A percentile compares a stretch with the other conserved stretches of the same genome.
Evolutionary conservation across 2,888 invertebrate species (phyloP).

Genomic region (Hirtodrosophila histrioides): DNA sequence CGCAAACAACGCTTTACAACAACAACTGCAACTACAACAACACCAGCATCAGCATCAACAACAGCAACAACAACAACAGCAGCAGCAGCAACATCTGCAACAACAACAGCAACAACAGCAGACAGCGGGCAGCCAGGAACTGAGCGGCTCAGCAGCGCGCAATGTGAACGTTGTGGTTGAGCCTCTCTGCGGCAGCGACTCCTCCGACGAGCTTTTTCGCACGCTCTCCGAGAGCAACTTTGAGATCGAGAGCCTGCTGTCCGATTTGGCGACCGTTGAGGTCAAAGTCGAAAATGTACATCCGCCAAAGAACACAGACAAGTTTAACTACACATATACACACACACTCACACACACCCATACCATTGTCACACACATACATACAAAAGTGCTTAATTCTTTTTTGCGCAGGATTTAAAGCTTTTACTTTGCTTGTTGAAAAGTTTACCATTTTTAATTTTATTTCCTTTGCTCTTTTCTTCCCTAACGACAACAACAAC

Average conservation of each 20-base stretch:
- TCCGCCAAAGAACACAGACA: slow-evolving; percentile 61
- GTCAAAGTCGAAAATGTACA: slow-evolving; percentile 87
- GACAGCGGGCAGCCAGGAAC: slow-evolving; percentile 40
- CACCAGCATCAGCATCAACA: slow-evolving; percentile 28
- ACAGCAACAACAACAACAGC: slow-evolving; percentile 31
- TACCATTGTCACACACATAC: neutral
- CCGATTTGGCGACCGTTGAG: slow-evolving; percentile 90
- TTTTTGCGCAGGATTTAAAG: slow-evolving; percentile 35
- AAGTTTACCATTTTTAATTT: slow-evolving; percentile 62
- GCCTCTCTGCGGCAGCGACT: slow-evolving; percentile 86
- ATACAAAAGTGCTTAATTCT: neutral
- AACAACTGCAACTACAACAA: slow-evolving; percentile 36
- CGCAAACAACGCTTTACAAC: slow-evolving; percentile 35
- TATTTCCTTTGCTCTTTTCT: slow-evolving; percentile 52
- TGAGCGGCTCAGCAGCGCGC: slow-evolving; percentile 65
- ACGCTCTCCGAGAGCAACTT: slow-evolving; percentile 93
- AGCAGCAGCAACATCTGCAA: slow-evolving; percentile 3
- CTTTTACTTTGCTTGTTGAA: slow-evolving; percentile 14
- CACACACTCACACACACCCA: neutral
- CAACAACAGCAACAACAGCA: slow-evolving; percentile 39
- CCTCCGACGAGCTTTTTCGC: slow-evolving; percentile 91
- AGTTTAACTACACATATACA: slow-evolving; percentile 31
- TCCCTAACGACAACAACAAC: slow-evolving; percentile 83
- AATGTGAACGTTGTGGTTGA: slow-evolving; percentile 83
- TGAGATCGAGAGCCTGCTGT: slow-evolving; percentile 93